Evolutionary conservation across 1,140 invertebrate genomes (phyloP).

Genomic region (Bombus terrestris): DNA sequence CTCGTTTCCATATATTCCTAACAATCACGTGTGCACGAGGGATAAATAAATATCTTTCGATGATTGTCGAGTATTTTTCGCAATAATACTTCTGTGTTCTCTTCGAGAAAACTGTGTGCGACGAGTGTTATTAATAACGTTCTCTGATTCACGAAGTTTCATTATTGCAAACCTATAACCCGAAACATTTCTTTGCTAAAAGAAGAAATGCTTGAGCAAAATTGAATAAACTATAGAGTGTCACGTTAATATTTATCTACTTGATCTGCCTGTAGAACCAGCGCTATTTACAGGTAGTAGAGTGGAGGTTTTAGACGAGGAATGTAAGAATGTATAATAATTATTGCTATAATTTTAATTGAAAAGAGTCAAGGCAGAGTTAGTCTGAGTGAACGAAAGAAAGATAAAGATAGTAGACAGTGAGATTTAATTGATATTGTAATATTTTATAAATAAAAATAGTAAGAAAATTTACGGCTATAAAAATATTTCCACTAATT

Average conservation of each 20-base stretch:
- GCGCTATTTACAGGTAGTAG: not conserved
- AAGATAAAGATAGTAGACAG: no score
- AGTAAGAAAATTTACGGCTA: no score
- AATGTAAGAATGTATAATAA: not conserved
- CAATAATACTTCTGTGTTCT: slow-evolving; percentile 41
- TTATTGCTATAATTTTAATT: no score
- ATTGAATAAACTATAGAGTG: not conserved
- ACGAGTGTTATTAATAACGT: not conserved
- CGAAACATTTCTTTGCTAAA: no score
- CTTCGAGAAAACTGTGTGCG: not conserved
- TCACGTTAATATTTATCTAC: not conserved
- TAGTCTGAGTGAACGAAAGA: no score
- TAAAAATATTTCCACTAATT: no score
- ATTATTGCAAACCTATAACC: not conserved
- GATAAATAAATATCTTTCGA: slow-evolving; percentile 70
- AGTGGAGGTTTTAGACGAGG: not conserved
- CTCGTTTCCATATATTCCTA: slow-evolving; percentile 10
- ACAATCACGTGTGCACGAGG: slow-evolving; percentile 48
- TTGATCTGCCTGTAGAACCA: not conserved
- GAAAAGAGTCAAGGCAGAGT: no score
- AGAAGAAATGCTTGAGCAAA: not conserved
- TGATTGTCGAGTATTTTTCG: slow-evolving; percentile 66
- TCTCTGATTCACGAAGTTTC: not conserved
- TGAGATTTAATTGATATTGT: no score
- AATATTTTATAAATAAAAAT: no score